A percentile compares a stretch with the other conserved stretches of the same genome.
phyloP scores from a whole-genome alignment of 2,888 invertebrate genomes.

The Hirtodrosophila histrioides region DNA sequence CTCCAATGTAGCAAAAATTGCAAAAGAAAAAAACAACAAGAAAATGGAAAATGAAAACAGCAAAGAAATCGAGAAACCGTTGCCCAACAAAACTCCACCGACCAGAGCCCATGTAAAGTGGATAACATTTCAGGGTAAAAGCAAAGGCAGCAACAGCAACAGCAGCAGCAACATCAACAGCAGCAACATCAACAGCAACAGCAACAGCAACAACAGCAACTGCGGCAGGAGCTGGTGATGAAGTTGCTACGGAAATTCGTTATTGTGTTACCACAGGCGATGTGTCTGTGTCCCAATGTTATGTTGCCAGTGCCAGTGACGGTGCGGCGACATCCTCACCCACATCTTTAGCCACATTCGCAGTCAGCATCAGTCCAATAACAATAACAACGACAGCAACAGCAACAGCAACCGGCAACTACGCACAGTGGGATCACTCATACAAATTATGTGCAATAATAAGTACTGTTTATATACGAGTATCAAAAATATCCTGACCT shows the following conservation, averaged over 20 bases:
- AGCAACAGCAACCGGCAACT: constrained; percentile 9
- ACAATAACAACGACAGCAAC: constrained; percentile 30
- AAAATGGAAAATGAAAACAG: constrained; percentile 36
- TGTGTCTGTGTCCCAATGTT: constrained; percentile 78
- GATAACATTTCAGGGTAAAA: constrained; percentile 67
- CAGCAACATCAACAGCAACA: constrained; percentile 24
- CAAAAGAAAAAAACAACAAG: constrained; percentile 22
- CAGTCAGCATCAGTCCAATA: constrained; percentile 59
- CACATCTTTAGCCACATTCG: constrained; percentile 34
- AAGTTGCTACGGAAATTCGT: constrained; percentile 82
- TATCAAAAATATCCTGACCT: too few species aligned
- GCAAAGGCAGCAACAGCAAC: constrained; percentile 40
- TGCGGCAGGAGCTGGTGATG: constrained; percentile 51
- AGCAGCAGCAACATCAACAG: constrained; percentile 21
- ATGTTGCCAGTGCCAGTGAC: constrained; percentile 46
- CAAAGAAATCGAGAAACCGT: constrained; percentile 44
- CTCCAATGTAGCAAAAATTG: constrained; percentile 27
- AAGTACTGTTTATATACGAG: too few species aligned
- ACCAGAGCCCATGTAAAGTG: constrained; percentile 66
- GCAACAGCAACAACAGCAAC: constrained; percentile 30
- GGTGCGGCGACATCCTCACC: constrained; percentile 34
- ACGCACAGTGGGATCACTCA: constrained; percentile 31
- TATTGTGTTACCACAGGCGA: constrained; percentile 83
- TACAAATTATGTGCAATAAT: too few species aligned
- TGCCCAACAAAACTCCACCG: constrained; percentile 43